These are phyloP conservation scores for Arvicanthis niloticus DNA, from an alignment of 2,113 vertebrate genomes.

Conservation along the genomic window DNA sequence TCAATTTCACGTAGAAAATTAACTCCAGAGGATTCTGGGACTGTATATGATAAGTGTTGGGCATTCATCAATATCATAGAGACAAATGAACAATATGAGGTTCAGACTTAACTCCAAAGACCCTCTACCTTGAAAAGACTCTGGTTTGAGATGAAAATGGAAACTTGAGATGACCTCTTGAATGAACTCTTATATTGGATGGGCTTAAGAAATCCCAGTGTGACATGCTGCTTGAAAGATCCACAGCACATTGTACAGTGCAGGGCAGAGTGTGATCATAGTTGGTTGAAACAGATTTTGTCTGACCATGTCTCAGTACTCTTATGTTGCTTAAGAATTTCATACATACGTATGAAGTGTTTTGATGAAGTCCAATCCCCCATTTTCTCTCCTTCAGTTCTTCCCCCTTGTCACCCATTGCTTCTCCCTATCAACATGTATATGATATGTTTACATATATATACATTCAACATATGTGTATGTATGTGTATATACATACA, in stretches of 20 bases:
- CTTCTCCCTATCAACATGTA: neutral
- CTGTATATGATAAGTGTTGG: neutral
- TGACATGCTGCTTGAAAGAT: neutral
- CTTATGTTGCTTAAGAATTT: neutral
- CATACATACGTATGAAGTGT: neutral
- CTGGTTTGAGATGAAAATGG: neutral
- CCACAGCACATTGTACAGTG: neutral
- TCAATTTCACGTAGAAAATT: neutral
- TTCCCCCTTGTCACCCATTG: too few species aligned
- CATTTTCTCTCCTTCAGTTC: neutral
- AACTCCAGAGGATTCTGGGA: neutral
- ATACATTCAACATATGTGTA: neutral
- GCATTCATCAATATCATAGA: conserved; percentile 45
- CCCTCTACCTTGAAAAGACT: neutral
- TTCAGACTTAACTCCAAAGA: conserved; percentile 57
- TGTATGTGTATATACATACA: neutral
- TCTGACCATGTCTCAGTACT: neutral
- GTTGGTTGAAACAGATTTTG: neutral
- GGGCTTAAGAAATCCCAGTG: neutral
- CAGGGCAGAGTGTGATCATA: neutral
- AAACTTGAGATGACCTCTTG: neutral
- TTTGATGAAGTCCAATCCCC: neutral
- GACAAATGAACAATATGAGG: conserved; percentile 33
- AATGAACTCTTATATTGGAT: neutral
- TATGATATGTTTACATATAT: too few species aligned